phyloP scores from a whole-genome alignment of 2,797 vertebrate genomes.

The Momotus momota region DNA sequence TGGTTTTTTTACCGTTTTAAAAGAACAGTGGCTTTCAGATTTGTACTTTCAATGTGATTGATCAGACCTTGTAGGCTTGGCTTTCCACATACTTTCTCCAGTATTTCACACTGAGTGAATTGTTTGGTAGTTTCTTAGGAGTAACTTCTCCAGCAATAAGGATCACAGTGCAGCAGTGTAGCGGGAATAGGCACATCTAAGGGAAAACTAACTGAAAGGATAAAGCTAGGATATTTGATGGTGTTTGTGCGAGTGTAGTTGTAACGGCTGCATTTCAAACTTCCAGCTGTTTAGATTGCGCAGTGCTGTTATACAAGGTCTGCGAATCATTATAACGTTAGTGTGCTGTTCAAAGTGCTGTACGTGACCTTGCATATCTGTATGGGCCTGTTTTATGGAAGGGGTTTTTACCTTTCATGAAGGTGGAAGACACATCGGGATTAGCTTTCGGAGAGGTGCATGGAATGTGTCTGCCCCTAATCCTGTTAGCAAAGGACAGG shows the following conservation, averaged over 20 bases:
- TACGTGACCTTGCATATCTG: neutral
- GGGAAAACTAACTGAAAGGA: neutral
- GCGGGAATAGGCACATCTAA: neutral
- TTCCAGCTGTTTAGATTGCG: conserved; percentile 5
- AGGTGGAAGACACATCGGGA: conserved; percentile 1
- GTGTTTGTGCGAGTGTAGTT: neutral
- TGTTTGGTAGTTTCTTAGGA: neutral
- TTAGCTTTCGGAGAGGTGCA: neutral
- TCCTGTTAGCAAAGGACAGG: conserved; percentile 28
- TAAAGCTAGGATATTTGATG: neutral
- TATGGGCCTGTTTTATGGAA: neutral
- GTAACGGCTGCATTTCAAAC: neutral
- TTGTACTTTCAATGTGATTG: neutral
- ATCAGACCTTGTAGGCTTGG: neutral
- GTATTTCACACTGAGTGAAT: neutral
- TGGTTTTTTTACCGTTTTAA: neutral
- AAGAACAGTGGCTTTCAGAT: neutral
- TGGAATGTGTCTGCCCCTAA: conserved; percentile 40
- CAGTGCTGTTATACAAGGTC: neutral
- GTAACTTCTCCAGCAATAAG: neutral
- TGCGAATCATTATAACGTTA: neutral
- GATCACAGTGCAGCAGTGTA: neutral
- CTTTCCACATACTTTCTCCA: neutral
- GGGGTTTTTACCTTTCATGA: neutral
- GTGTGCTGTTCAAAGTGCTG: neutral